Base-by-base conservation (phyloP, 2,888 invertebrate genomes). In the Mythimna impura region DNA sequence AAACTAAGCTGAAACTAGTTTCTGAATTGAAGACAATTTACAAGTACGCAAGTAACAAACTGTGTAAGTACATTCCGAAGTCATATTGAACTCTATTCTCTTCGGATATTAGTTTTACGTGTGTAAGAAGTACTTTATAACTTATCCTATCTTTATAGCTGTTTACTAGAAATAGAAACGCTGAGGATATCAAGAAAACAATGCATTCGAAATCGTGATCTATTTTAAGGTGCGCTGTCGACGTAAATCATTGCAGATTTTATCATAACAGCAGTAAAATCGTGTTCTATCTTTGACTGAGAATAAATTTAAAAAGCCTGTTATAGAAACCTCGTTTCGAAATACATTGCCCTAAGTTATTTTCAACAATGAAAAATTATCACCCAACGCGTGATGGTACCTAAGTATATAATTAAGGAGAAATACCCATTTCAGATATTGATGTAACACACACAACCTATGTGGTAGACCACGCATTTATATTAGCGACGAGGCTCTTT, bases 31-130 rank as follows among this genome's bases (percentile, higher is more conserved):
- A 89, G 86, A 84, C 86, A 87, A 87, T 89, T 89, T 84, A 82
- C 85, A 84, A 88, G 87, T 88, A 85, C 80, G 83, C 75, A 82
- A 86, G 82, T 82, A 86, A 86, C 86, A 85, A 89, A 87, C 81
- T 88, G 81, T 80, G 84, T 86, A 85, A 87, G 85, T 87, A 89
- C 86, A 85, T 89, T 90, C 83, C 85, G 75, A 91, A 91, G 91
- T 89, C 87, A 89, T 89, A 85, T 87, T 86, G 86, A 91, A 90
- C 88, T 89, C 78, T 43, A 82, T 84, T 86, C 76, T 80, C 79
- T 71, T 82, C 68, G 75, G 66, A 81, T 82, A 86, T 86, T 86
- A 83, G 82, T 84, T 85, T 87, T 81, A 84, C 82, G 78, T 81
- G 76, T 81, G 71, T 81, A 71, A 70, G 71, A 73, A 86, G 70